These are phyloP conservation scores for Masnerella sp. DNA, from an alignment of 2,888 invertebrate genomes.

Conservation along the genomic window DNA sequence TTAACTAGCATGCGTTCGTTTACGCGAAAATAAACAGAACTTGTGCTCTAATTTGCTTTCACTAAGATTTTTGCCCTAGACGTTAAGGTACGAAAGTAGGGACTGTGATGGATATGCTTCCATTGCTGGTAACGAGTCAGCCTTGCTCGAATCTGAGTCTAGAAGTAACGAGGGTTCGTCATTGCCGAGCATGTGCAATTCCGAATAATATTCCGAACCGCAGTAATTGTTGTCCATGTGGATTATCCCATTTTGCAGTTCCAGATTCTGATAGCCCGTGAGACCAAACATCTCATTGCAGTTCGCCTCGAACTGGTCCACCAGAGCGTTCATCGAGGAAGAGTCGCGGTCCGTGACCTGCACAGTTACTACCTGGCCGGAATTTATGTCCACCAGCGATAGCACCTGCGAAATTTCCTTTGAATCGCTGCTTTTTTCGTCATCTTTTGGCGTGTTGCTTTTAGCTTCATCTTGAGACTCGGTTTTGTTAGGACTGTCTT, in stretches of 20 bases:
- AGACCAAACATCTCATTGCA: slow-evolving; percentile 67
- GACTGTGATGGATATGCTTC: slow-evolving; percentile 66
- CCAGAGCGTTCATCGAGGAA: slow-evolving; percentile 63
- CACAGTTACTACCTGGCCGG: slow-evolving; percentile 69
- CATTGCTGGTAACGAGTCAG: slow-evolving; percentile 63
- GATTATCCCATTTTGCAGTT: slow-evolving; percentile 64
- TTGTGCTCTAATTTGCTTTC: too few species aligned
- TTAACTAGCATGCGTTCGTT: too few species aligned
- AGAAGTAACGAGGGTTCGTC: slow-evolving; percentile 64
- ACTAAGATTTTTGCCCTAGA: slow-evolving; percentile 56
- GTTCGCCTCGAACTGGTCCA: slow-evolving; percentile 68
- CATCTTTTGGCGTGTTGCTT: not conserved
- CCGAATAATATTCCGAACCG: slow-evolving; percentile 64
- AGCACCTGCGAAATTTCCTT: slow-evolving; percentile 64
- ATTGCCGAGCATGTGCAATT: slow-evolving; percentile 63
- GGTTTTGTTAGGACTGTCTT: not conserved
- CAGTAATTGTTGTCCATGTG: slow-evolving; percentile 66
- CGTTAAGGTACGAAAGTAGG: slow-evolving; percentile 66
- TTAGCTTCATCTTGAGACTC: too few species aligned
- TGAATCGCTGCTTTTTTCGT: slow-evolving; percentile 19
- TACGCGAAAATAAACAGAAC: not conserved
- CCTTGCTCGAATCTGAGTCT: slow-evolving; percentile 62
- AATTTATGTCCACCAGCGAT: slow-evolving; percentile 68
- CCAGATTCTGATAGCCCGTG: slow-evolving; percentile 65
- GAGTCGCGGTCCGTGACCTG: slow-evolving; percentile 66